These are phyloP conservation scores for Galleria mellonella DNA, from an alignment of 1,140 invertebrate species.

Conservation along the genomic window DNA sequence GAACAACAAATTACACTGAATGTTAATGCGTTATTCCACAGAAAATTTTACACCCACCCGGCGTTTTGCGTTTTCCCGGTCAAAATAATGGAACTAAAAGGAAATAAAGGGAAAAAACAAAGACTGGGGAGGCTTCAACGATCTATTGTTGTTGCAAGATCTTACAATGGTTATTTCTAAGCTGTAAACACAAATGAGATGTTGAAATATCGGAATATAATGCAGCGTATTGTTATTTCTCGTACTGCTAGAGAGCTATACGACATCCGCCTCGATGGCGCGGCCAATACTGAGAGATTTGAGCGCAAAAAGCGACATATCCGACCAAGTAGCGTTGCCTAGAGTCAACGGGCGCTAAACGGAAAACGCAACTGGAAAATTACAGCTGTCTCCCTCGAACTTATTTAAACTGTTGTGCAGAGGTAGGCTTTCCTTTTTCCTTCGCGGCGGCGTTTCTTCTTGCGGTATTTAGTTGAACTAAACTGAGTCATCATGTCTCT, in stretches of 20 bases:
- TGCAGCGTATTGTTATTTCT: slow-evolving; percentile 21
- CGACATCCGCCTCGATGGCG: slow-evolving; percentile 36
- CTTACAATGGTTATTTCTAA: slow-evolving; percentile 3
- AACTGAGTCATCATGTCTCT: slow-evolving; percentile 21
- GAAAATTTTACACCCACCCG: slow-evolving; percentile 29
- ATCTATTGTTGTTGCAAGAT: not conserved
- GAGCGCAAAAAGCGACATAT: slow-evolving; percentile 39
- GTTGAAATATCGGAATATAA: slow-evolving; percentile 16
- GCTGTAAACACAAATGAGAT: slow-evolving; percentile 19
- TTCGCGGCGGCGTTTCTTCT: slow-evolving; percentile 1
- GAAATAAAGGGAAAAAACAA: slow-evolving; percentile 28
- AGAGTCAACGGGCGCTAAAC: slow-evolving; percentile 3
- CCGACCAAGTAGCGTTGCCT: slow-evolving; percentile 22
- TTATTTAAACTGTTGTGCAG: not conserved
- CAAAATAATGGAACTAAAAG: slow-evolving; percentile 39
- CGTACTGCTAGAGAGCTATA: slow-evolving; percentile 20
- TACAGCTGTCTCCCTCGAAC: slow-evolving; percentile 21
- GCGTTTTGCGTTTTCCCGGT: slow-evolving; percentile 45
- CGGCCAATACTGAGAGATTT: slow-evolving; percentile 45
- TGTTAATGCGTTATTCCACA: slow-evolving; percentile 27
- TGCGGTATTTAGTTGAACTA: slow-evolving; percentile 3
- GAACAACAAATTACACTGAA: slow-evolving; percentile 33
- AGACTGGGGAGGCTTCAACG: not conserved
- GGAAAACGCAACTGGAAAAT: slow-evolving; percentile 29
- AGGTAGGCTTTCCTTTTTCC: slow-evolving; percentile 19